Evolutionary conservation across 1,140 invertebrate species (phyloP).

Genomic region (Himalopsyche phryganea): DNA sequence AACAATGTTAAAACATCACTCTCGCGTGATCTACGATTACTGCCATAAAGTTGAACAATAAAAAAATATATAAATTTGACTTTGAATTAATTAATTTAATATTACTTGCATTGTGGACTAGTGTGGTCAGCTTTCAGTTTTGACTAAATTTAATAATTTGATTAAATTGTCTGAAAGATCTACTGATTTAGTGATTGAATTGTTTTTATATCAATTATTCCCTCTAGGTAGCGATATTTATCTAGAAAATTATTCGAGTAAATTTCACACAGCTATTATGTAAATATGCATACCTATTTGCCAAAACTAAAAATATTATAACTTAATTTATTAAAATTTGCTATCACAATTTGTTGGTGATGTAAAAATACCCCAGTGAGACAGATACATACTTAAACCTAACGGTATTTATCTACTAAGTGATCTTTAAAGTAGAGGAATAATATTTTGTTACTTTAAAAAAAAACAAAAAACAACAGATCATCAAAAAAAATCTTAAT

Average conservation of each 20-base stretch:
- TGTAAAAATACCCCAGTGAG: conserved; percentile 12
- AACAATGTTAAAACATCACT: too few species aligned
- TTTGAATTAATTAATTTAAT: conserved; percentile 7
- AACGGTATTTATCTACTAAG: neutral
- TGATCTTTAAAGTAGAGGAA: too few species aligned
- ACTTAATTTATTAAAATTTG: conserved; percentile 13
- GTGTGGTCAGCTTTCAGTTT: conserved; percentile 12
- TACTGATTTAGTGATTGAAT: neutral
- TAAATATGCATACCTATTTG: neutral
- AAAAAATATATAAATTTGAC: conserved; percentile 22
- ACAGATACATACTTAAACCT: conserved; percentile 16
- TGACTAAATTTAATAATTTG: conserved; percentile 8
- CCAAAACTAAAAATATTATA: conserved; percentile 2
- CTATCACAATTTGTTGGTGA: conserved; percentile 24
- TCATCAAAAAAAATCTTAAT: too few species aligned
- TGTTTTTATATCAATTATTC: neutral
- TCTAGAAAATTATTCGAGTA: neutral
- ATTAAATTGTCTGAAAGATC: too few species aligned
- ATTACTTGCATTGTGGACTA: conserved; percentile 7
- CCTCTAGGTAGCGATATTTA: neutral
- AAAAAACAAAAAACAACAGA: too few species aligned
- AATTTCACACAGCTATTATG: neutral
- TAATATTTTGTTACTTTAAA: too few species aligned
- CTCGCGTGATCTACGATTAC: too few species aligned
- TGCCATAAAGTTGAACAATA: neutral